Evolutionary conservation across 2,797 vertebrate species (phyloP), one percentile per base, ranked within the genome.

Genomic region (Acanthopagrus latus): DNA sequence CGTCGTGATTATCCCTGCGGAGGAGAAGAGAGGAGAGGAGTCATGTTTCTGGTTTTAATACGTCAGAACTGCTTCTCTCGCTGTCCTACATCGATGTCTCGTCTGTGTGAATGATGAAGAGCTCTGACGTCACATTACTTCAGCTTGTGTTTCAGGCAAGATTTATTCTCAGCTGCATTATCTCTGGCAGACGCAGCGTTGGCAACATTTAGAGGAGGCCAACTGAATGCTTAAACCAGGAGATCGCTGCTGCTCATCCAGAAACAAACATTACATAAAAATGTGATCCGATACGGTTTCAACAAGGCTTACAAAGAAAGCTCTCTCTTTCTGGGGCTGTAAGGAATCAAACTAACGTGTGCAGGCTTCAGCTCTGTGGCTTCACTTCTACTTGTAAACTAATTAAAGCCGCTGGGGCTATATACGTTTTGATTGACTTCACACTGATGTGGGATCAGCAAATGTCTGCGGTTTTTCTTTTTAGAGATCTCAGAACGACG

Each of bases 1-100:
- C 94, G 81, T 99, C 98, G 63, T 97, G 98, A 93, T 97, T 98
- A 87, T 99, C 98, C 96, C 98, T 99, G 95, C 0, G 5, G 78
- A 60, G 9, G 46, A 67, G 25, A 29, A 5, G 29, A 16, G 13
- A 52, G 7, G 13, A 60, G 12, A 51, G 20, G 8, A 29, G 38
- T 38, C 38, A 38, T 10, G 38, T 38, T 38, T 38, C 38, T 38
- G 38, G 8, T 38, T 38, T 27, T 11, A 13, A 18, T 67, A 44
- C 17, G 16, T 43, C 27, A 64, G 51, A n/a, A 41, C 3, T 7
- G 27, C 0, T 27, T 43, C 54, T 71, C 21, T 56, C 18, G 41
- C 51, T 2, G 66, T 18, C 60, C 65, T 7, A 10, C 3, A 59
- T 71, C 50, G 3, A 33, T 38, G 21, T 38, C 7, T 9, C 27